Percentiles rank a stretch among this genome's conserved stretches.
phyloP scores from a whole-genome alignment of 2,113 vertebrate genomes.

The Sinocyclocheilus grahami region DNA sequence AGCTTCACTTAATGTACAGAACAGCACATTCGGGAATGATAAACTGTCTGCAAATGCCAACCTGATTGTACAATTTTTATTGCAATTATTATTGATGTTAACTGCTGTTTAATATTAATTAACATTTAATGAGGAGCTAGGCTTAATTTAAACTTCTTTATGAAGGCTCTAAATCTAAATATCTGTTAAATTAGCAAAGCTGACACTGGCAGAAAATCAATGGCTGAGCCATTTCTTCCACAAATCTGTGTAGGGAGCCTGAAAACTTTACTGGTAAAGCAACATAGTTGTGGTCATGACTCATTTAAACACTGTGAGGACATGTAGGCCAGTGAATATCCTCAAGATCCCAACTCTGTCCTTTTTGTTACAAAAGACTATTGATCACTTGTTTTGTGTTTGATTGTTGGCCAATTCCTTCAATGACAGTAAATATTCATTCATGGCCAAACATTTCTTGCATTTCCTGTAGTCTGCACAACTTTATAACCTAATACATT shows the following conservation, averaged over 20 bases:
- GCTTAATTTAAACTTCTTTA: too few relatives aligned
- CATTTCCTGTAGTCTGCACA: neutral
- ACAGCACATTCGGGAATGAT: too few relatives aligned
- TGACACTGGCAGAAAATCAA: too few relatives aligned
- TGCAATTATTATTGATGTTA: too few relatives aligned
- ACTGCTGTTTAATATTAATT: too few relatives aligned
- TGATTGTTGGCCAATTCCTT: neutral
- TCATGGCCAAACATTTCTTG: neutral
- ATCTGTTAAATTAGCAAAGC: too few relatives aligned
- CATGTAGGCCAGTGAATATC: neutral
- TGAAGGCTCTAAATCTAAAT: too few relatives aligned
- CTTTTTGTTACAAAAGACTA: neutral
- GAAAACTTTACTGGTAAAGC: neutral
- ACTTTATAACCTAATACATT: constrained; percentile 24
- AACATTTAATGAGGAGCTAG: too few relatives aligned
- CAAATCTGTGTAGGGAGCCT: neutral
- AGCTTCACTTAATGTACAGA: too few relatives aligned
- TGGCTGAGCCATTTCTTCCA: too few relatives aligned
- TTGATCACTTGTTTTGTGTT: neutral
- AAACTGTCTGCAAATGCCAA: too few relatives aligned
- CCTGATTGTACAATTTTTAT: too few relatives aligned
- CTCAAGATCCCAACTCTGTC: neutral
- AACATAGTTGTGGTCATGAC: constrained; percentile 49
- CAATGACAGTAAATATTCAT: neutral
- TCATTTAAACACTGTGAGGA: constrained; percentile 51